Evolutionary conservation across 2,113 vertebrate genomes (phyloP).

Genomic region (Tupaia chinensis): DNA sequence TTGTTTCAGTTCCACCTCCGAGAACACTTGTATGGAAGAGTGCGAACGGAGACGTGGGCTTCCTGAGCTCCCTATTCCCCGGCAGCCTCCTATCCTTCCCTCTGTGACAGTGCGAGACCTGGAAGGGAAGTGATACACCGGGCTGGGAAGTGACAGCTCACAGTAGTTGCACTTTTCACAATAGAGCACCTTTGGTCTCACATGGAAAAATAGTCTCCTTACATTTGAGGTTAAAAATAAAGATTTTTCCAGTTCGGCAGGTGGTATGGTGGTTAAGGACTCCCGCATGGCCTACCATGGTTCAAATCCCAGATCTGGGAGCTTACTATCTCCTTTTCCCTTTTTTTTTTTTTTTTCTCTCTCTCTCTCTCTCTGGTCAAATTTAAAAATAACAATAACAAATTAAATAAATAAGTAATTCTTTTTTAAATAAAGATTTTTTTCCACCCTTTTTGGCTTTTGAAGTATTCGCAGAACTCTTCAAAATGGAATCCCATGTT

Average conservation of each 20-base stretch:
- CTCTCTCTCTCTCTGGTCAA: too few species aligned
- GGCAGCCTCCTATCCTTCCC: too few species aligned
- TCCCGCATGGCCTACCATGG: too few species aligned
- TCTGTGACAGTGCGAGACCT: fast-evolving
- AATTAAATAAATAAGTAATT: too few species aligned
- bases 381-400: too few species aligned
- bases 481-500: not conserved
- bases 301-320: too few species aligned
- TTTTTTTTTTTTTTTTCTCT: too few species aligned
- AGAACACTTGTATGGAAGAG: not conserved
- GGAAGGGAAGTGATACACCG: fast-evolving
- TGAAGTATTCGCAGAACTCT: not conserved
- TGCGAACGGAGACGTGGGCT: fast-evolving
- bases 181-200: not conserved
- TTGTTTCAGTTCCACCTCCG: not conserved
- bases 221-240: not conserved
- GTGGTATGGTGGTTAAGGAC: too few species aligned
- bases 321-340: too few species aligned
- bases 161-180: not conserved
- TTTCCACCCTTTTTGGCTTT: not conserved
- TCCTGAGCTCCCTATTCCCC: fast-evolving
- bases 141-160: not conserved
- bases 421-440: not conserved
- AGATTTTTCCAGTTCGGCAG: not conserved
- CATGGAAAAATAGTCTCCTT: not conserved